phyloP scores from a whole-genome alignment of 1,140 invertebrate genomes.

The Bombus cullumanus region DNA sequence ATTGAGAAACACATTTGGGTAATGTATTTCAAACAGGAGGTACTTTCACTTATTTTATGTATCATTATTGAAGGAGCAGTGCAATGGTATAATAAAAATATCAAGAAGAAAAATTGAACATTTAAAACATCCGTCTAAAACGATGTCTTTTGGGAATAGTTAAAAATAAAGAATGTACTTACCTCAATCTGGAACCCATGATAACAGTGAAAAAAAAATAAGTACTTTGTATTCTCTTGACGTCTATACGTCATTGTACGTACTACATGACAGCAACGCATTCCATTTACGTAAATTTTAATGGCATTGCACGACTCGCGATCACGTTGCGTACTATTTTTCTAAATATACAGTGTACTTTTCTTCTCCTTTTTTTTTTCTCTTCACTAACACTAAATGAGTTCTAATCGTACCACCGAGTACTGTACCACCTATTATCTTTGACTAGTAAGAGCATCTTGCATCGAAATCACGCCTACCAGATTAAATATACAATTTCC shows the following conservation, averaged over 20 bases:
- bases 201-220: constrained; percentile 71
- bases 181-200: constrained; percentile 81
- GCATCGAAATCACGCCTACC: constrained; percentile 37
- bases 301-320: not conserved
- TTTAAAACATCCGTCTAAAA: not conserved
- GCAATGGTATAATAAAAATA: no score
- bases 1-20: not conserved
- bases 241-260: constrained; percentile 71
- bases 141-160: not conserved
- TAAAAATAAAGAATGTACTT: constrained; percentile 46
- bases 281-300: constrained; percentile 54
- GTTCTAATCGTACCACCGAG: not conserved
- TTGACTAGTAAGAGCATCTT: constrained; percentile 10
- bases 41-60: constrained; percentile 36
- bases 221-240: constrained; percentile 52
- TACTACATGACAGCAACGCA: constrained; percentile 56
- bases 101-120: not conserved
- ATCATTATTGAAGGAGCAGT: not conserved
- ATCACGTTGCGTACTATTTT: not conserved
- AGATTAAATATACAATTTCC: not conserved
- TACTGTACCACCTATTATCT: constrained; percentile 16
- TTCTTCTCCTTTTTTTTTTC: not conserved
- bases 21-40: not conserved
- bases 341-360: not conserved
- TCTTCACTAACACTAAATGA: not conserved